Evolutionary conservation across 37 sponge, comb jelly and placozoan genomes (phyloP).

Genomic region (Halisarca cf. caerulea): DNA sequence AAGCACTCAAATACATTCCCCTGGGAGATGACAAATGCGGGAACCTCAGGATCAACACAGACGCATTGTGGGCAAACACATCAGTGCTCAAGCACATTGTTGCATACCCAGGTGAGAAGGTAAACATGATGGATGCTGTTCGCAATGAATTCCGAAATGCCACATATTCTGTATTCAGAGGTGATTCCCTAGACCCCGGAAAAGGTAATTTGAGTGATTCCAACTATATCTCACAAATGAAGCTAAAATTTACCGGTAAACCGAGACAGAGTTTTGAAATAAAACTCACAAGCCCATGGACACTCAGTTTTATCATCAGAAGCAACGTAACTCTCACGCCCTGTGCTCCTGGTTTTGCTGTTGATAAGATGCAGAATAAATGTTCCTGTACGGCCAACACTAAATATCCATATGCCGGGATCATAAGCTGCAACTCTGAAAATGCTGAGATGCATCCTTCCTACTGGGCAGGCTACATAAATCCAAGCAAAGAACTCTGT

Average conservation of each 20-base stretch:
- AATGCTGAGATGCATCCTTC: background rate
- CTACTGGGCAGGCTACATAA: constrained; percentile 23
- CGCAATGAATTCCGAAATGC: background rate
- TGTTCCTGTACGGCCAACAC: background rate
- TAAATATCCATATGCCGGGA: background rate
- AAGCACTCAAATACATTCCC: background rate
- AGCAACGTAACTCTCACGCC: background rate
- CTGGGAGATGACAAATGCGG: background rate
- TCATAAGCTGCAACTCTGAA: background rate
- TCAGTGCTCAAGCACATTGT: background rate
- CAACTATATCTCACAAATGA: background rate
- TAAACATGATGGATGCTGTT: background rate
- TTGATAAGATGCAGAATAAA: background rate
- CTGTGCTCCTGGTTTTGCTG: constrained; percentile 2
- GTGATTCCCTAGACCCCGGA: background rate
- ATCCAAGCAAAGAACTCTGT: background rate
- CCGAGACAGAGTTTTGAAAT: background rate
- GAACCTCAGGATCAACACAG: background rate
- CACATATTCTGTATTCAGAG: background rate
- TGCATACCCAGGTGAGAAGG: background rate
- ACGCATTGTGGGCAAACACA: background rate
- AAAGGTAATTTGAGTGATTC: background rate
- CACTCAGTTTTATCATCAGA: background rate
- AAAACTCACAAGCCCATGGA: background rate
- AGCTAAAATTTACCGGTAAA: background rate